Evolutionary conservation across 2,113 vertebrate species (phyloP), one percentile per base, ranked within the genome.

Genomic region (Beaufortia kweichowensis): DNA sequence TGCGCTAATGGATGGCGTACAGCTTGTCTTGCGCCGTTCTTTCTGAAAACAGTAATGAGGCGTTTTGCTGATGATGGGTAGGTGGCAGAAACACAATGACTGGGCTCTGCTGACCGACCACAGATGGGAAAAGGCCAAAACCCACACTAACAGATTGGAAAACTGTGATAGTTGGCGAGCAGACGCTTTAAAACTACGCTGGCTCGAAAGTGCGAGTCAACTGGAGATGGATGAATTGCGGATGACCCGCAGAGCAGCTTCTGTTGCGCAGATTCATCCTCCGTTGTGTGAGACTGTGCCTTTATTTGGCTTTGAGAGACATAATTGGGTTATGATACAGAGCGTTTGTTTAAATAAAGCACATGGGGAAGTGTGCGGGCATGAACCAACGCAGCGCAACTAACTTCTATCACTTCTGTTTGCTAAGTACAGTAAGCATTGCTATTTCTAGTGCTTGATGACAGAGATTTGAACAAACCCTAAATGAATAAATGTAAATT

Each of bases 221-320:
- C 76, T 75, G 75, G 81, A 80, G 77, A 80, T 64, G 61, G 71
- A 81, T 67, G 66, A 62, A 73, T 79, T 72, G 66, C n/a, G 23
- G 43, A 31, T 53, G 71, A 79, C 78, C 82, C 48, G 46, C 82
- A 29, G 80, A 76, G 82, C 56, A 46, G 31, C 74, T 83, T 83
- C 77, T 83, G 79, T 81, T 48, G 33, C 41, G 60, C 66, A 56
- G 78, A 79, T 66, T 67, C 56, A 76, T 69, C 50, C 39, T 69
- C 28, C 41, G 24, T 43, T 57, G 46, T 63, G 72, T 12, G 33
- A 75, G 72, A 70, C 61, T 15, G 75, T 21, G 41, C 23, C 80
- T 65, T 50, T 50, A 35, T 60, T 28, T 41, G 59, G 28, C 11
- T 75, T 67, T 39, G 50, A 60, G 41, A 48, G 71, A 74, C 71